Base-by-base conservation (phyloP, 2,888 invertebrate species). In the Erebia palarica region DNA sequence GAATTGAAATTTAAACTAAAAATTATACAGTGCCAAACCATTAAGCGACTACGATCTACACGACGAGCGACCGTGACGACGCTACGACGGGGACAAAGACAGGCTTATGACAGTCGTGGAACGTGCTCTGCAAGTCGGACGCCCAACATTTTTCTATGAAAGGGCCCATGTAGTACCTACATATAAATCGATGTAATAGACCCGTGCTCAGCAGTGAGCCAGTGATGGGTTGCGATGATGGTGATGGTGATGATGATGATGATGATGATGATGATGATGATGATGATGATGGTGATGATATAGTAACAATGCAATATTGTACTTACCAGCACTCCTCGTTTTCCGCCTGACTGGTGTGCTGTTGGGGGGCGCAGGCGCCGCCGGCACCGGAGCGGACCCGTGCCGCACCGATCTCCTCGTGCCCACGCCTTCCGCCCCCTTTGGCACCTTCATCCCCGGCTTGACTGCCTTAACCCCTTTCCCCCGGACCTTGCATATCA, bases 261-360 rank as follows among this genome's bases (percentile, higher is more conserved):
- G 51, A 13, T 21, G 14, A 51, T 51, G 51, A 13, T 21, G 7
- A 51, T 51, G n/a, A 51, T 14, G 7, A 51, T 51, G n/a, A 51
- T 14, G 7, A 51, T 51, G n/a, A 51, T 14, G n/a, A n/a, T n/a
- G n/a, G n/a, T n/a, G 14, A 51, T 51, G 51, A 13, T 21, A 11
- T 16, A 61, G n/a, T 8, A 42, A 16, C n/a, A 18, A 44, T 14
- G 42, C 44, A 65, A 1, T 58, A 11, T 47, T 36, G 2, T 67
- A 86, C 94, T 94, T 80, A 96, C 96, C 96, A 77, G 96, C 95
- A 92, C 96, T 96, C 78, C 96, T 93, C 42, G 96, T 96, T 93
- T 96, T 96, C 81, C 96, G 88, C 42, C 95, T 77, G 14, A 85
- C 85, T 14, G 90, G 86, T 59, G 88, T 79, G 78, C 82, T 80